Evolutionary conservation across 1,140 invertebrate genomes (phyloP).

Genomic region (Apis florea): DNA sequence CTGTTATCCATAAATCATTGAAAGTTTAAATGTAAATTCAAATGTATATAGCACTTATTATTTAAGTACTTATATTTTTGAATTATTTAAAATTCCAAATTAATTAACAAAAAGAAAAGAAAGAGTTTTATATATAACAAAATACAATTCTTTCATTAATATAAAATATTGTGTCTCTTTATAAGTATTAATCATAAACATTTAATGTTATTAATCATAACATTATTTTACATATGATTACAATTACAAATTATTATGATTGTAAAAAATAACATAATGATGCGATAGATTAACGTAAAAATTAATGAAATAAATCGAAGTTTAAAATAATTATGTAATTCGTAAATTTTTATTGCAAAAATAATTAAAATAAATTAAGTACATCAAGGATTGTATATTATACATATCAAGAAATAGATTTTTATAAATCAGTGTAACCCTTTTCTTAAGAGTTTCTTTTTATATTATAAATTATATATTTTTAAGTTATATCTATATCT

Average conservation of each 20-base stretch:
- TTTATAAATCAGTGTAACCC: background rate
- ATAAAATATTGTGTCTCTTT: background rate
- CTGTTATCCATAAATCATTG: slow-evolving; percentile 45
- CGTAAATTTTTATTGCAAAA: background rate
- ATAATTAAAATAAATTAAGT: background rate
- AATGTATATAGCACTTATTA: slow-evolving; percentile 29
- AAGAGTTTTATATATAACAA: too few relatives aligned
- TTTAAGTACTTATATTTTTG: background rate
- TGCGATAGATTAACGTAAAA: background rate
- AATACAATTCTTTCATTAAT: background rate
- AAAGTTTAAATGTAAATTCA: slow-evolving; percentile 41
- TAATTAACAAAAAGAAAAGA: background rate
- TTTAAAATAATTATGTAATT: background rate
- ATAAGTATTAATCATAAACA: background rate
- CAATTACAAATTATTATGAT: background rate
- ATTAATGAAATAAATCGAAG: background rate
- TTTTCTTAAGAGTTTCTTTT: too few relatives aligned
- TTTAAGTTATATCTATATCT: too few relatives aligned
- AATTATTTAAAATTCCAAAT: slow-evolving; percentile 11
- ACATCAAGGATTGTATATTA: too few relatives aligned
- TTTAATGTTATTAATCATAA: too few relatives aligned
- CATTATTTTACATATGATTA: background rate
- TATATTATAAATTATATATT: too few relatives aligned
- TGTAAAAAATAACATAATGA: slow-evolving; percentile 19
- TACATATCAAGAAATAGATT: background rate